Evolutionary conservation across 1,140 invertebrate genomes (phyloP), one percentile per base, ranked within the genome.

Genomic region (Batillaria attramentaria): DNA sequence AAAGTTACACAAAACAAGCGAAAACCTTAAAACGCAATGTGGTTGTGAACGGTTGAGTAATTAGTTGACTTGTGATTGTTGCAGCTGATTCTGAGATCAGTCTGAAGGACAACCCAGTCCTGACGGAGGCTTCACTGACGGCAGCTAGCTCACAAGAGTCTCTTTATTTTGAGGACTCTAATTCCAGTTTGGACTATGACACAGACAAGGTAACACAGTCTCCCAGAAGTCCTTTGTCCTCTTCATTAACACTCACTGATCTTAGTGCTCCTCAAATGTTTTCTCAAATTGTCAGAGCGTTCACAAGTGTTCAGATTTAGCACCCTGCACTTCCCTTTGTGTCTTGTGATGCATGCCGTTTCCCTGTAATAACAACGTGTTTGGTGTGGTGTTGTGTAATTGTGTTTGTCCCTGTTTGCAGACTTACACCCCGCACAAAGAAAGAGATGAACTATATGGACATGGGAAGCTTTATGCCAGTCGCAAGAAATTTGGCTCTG

Each of bases 161-260:
- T 37, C 79, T 89, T 50, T 77, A 86, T 35, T 80, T 89, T 77
- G 92, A 92, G 77, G 91, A 92, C 77, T 92, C 91, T 2, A 81
- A 90, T 18, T 90, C 88, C 57, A 91, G 91, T 78, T 88, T 89
- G 72, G 92, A 92, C 77, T 88, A 90, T 46, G 91, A 91, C 72
- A 72, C 77, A 28, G 87, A 88, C 43, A 86, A 85, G 84, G 87
- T 87, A 83, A 66, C 57, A 68, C 18, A 2, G 41, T 16, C 18
- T 39, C 24, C 6, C 31, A 18, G 33, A 35, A 60, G 24, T 60
- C 6, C 31, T 20, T n/a, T 60, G 57, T 60, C 2, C 16, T 66
- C 28, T n/a, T n/a, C n/a, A n/a, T n/a, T n/a, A n/a, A n/a, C n/a
- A n/a, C n/a, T n/a, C n/a, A n/a, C n/a, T n/a, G n/a, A n/a, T n/a